Evolutionary conservation across 2,113 vertebrate genomes (phyloP).

Genomic region (Urocitellus parryii): DNA sequence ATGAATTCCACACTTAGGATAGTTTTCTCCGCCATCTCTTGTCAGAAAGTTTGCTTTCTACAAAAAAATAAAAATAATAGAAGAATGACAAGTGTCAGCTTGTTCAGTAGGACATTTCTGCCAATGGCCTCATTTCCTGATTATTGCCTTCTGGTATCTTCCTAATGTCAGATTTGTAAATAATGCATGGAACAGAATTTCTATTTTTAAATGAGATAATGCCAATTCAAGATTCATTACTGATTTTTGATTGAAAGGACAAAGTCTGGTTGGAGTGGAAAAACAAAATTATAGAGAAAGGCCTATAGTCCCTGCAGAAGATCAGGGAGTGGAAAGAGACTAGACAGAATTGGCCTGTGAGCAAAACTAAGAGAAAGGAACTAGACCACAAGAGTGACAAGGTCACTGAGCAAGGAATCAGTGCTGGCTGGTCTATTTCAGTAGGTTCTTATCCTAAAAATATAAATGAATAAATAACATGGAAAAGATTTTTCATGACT

Average conservation of each 20-base stretch:
- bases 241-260: not conserved
- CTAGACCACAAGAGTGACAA: not conserved
- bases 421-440: not conserved
- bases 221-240: not conserved
- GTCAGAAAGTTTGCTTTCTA: not conserved
- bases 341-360: not conserved
- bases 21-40: not conserved
- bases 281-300: not conserved
- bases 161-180: not conserved
- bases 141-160: not conserved
- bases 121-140: not conserved
- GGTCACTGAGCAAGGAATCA: not conserved
- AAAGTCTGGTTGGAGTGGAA: not conserved
- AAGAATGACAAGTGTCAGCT: not conserved
- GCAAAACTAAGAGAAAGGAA: not conserved
- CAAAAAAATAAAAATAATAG: not conserved
- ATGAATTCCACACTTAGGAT: not conserved
- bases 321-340: not conserved
- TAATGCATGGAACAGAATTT: not conserved
- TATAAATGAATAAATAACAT: not conserved
- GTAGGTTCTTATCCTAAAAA: not conserved
- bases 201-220: not conserved
- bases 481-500: not conserved
- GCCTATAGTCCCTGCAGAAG: not conserved
- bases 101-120: not conserved